Conservation (phyloP, 2,113 vertebrate genomes). For the Cynoglossus semilaevis region DNA sequence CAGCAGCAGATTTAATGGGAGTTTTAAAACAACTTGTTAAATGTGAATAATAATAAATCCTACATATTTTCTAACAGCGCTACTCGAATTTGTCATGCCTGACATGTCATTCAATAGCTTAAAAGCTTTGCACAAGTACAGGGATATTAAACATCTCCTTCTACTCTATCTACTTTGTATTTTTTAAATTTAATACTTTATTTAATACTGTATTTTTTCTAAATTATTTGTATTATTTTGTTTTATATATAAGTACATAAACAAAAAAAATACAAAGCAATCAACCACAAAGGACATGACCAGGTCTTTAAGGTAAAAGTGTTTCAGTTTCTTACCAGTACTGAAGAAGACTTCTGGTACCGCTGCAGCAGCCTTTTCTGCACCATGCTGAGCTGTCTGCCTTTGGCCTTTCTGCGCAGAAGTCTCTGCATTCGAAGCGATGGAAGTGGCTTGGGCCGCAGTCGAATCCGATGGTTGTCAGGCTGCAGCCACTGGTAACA, state of each 20-base stretch:
- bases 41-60: conserved; percentile 9
- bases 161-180: too few relatives aligned
- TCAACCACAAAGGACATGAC: not conserved
- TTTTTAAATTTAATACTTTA: too few relatives aligned
- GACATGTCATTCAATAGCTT: not conserved
- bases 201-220: too few relatives aligned
- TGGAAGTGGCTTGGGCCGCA: conserved; percentile 81
- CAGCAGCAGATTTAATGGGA: conserved; percentile 9
- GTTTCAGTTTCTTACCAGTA: conserved; percentile 81
- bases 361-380: conserved; percentile 80
- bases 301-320: not conserved
- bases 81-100: not conserved
- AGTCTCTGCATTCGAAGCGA: conserved; percentile 78
- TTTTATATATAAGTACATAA: too few relatives aligned
- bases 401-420: conserved; percentile 75
- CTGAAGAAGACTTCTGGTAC: conserved; percentile 80
- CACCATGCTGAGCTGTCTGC: conserved; percentile 77
- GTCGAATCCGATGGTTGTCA: conserved; percentile 78
- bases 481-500: conserved; percentile 86
- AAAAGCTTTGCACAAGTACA: not conserved
- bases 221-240: too few relatives aligned
- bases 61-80: conserved; percentile 8
- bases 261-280: too few relatives aligned
- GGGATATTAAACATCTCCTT: not conserved
- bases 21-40: conserved; percentile 9